Evolutionary conservation across 35 echinoderm and acorn worm genomes (phyloP).

Genomic region (Holothuria glaberrima): DNA sequence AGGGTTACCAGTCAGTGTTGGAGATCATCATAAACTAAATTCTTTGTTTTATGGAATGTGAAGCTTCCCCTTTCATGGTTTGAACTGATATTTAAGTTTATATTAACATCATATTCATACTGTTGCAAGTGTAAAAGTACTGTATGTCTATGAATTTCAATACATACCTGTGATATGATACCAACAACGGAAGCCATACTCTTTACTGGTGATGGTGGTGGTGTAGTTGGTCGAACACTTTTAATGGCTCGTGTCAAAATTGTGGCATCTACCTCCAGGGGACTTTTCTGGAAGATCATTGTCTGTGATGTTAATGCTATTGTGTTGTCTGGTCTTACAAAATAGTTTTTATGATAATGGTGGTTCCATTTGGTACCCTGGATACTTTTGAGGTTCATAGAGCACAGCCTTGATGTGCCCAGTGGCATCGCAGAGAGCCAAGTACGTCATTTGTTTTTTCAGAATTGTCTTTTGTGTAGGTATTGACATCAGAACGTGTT

Average conservation of each 20-base stretch:
- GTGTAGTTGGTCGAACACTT: background rate
- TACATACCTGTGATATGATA: slow-evolving; percentile 1
- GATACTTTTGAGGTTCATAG: background rate
- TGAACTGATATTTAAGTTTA: no score
- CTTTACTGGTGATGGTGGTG: background rate
- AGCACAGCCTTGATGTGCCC: background rate
- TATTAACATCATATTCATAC: no score
- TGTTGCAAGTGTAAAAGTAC: no score
- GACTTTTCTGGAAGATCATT: background rate
- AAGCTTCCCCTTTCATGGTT: no score
- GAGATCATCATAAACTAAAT: no score
- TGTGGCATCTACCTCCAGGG: background rate
- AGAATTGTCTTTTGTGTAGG: background rate
- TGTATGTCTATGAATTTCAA: background rate
- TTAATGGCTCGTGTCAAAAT: background rate
- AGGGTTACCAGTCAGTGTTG: no score
- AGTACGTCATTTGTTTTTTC: slow-evolving; percentile 5
- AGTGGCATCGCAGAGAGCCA: background rate
- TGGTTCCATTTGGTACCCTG: background rate
- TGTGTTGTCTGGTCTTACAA: background rate
- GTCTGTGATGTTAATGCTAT: background rate
- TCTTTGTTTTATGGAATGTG: no score
- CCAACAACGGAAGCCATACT: background rate
- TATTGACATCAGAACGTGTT: background rate
- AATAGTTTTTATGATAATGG: background rate